Conservation (phyloP, 2,797 vertebrate genomes). For the Neosilurus mollespiculum region DNA sequence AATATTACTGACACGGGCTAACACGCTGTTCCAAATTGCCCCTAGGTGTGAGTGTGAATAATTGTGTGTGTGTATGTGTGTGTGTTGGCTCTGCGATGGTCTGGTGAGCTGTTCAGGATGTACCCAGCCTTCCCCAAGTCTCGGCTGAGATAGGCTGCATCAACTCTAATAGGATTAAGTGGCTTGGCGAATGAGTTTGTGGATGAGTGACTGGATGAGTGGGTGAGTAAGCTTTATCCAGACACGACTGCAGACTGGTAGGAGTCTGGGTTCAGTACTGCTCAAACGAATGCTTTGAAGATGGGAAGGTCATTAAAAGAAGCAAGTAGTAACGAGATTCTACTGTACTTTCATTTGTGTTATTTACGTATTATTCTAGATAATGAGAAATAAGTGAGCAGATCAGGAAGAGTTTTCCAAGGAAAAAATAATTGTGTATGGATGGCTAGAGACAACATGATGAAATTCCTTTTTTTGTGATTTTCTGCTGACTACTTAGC, state of each 20-base stretch:
- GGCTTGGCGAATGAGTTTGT: too few species aligned
- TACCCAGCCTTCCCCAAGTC: too few species aligned
- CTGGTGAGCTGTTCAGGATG: too few species aligned
- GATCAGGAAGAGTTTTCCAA: constrained; percentile 12
- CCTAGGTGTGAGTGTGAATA: too few species aligned
- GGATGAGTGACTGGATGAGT: too few species aligned
- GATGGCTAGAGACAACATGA: constrained; percentile 4
- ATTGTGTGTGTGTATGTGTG: too few species aligned
- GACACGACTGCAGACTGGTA: constrained; percentile 12
- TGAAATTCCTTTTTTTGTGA: constrained; percentile 24
- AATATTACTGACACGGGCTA: too few species aligned
- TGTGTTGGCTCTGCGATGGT: too few species aligned
- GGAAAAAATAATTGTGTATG: neutral
- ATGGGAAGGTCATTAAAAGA: constrained; percentile 26
- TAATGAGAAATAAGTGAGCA: constrained; percentile 16
- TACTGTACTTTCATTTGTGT: constrained; percentile 1
- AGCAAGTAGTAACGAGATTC: too few species aligned
- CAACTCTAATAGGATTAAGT: too few species aligned
- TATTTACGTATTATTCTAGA: constrained; percentile 17
- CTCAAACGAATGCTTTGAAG: constrained; percentile 25
- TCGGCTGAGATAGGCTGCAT: too few species aligned
- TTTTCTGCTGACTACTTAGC: constrained; percentile 36
- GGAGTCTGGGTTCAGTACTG: constrained; percentile 28
- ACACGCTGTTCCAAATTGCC: too few species aligned
- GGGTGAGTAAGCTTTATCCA: neutral